Base-by-base conservation (phyloP, 2,888 invertebrate species). In the Nemoura dubitans region DNA sequence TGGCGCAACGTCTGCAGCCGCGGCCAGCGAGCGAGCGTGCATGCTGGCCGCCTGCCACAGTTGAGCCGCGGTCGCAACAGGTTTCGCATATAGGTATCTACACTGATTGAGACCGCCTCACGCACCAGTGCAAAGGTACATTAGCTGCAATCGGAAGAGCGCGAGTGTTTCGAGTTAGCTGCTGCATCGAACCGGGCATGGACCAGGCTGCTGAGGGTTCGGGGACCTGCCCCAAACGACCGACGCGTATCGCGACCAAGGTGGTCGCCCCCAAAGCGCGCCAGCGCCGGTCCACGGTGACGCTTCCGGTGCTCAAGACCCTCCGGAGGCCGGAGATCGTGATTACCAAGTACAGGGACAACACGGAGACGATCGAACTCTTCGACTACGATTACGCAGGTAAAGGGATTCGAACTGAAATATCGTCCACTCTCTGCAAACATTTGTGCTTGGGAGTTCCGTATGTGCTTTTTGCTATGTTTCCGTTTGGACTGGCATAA, bases 341-440 rank as follows among this genome's bases (percentile, higher is more conserved):
- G 27, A 84, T 84, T 25, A 84, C 84, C 59, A 25, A 59, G 28
- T 76, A 84, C 76, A 29, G 26, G 14, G 84, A 84, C 29, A 84
- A 84, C 84, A 76, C 84, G 10, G 84, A 84, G 29, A 84, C 84
- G 2, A 84, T 84, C 16, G 28, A 84, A 28, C 26, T 84, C 27
- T 84, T 84, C 76, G 84, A 84, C 59, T 28, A 84, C n/a, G 84
- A 84, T 25, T 84, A 83, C 42, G 77, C 84, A 86, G 83, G 86
- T 84, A 86, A 76, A 36, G 36, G 36, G 36, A 36, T 36, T 36
- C 3, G 3, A 36, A 3, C 36, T 21, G 21, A 81, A 29, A 27
- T 26, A 21, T 30, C 77, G 21, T 30, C 86, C n/a, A n/a, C 1
- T 27, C 27, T 26, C 85, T 28, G 85, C 29, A 27, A 26, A 30